Base-by-base conservation (phyloP, 1,140 invertebrate genomes). In the Eueides isabella region DNA sequence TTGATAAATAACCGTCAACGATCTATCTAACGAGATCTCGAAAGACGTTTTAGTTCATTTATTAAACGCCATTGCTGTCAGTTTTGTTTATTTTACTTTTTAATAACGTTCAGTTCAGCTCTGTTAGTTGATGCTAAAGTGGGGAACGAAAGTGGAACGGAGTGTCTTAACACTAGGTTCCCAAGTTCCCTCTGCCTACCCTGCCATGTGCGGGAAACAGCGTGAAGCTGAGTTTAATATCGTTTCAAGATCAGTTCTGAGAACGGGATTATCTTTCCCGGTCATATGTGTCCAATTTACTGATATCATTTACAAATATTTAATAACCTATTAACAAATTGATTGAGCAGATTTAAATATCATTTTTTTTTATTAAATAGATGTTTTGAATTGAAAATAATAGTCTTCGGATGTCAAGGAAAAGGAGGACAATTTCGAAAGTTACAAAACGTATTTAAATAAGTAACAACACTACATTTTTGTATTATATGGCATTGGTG, bases 401-500 rank as follows among this genome's bases (percentile, higher is more conserved):
- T 12, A 23, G 0, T 12, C 19, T 23, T 55, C 12, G 9, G 23
- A n/a, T 55, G 19, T 11, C 48, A 26, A 55, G 71, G 48, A 71
- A 80, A 85, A 82, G 77, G 83, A 87, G 85, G 88, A 86, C 85
- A 85, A 81, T 85, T 87, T 85, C 80, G 87, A 90, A 90, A 90
- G 88, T 88, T 1, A 71, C 48, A 55, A 55, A 23, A 26, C 48
- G 48, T 4, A 26, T 55, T 55, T 55, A 2, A 55, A 55, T 11
- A 55, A 23, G 23, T 26, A 26, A 26, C 23, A 55, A 55, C 26
- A 55, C 19, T 26, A 26, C 3, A 55, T 55, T 23, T 9, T 23
- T 23, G n/a, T 55, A 55, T 55, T 55, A 55, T 11, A 5, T 55
- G 12, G 12, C 1, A 41, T 4, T n/a, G n/a, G n/a, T 11, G 4